Evolutionary conservation across 2,797 vertebrate genomes (phyloP).

Genomic region (Fistularia tabacaria): DNA sequence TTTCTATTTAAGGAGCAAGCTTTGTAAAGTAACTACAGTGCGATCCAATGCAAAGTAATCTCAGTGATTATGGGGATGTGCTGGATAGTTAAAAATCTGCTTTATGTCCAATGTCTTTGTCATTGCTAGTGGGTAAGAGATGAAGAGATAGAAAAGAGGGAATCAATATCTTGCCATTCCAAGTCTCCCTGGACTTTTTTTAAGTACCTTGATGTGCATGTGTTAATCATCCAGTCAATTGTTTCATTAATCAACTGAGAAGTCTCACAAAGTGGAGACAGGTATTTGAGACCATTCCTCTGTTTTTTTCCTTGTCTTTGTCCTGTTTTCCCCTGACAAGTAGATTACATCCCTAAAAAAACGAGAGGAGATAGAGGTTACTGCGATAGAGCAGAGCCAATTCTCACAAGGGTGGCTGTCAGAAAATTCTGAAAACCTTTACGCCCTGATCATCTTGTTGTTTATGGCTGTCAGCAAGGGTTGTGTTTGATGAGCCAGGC

Average conservation of each 20-base stretch:
- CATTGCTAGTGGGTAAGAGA: constrained; percentile 37
- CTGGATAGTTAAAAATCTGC: constrained; percentile 31
- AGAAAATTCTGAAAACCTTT: constrained; percentile 34
- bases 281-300: constrained; percentile 37
- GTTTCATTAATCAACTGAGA: constrained; percentile 75
- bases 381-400: constrained; percentile 50
- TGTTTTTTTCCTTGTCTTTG: constrained; percentile 1
- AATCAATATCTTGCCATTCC: constrained; percentile 66
- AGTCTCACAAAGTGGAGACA: constrained; percentile 59
- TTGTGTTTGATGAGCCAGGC: no score
- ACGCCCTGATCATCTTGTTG: constrained; percentile 42
- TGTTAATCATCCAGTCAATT: constrained; percentile 77
- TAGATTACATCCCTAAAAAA: constrained; percentile 60
- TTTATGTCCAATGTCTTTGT: constrained; percentile 26
- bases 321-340: constrained; percentile 55
- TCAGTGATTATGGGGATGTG: constrained; percentile 50
- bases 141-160: constrained; percentile 36
- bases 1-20: constrained; percentile 5
- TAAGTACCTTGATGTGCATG: constrained; percentile 58
- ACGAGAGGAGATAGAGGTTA: constrained; percentile 65
- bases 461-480: constrained; percentile 16
- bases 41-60: constrained; percentile 38
- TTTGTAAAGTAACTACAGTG: constrained; percentile 9
- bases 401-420: constrained; percentile 57
- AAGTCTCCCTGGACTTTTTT: constrained; percentile 63